Conservation (phyloP, 2,888 invertebrate species). For the Agrochola litura region DNA sequence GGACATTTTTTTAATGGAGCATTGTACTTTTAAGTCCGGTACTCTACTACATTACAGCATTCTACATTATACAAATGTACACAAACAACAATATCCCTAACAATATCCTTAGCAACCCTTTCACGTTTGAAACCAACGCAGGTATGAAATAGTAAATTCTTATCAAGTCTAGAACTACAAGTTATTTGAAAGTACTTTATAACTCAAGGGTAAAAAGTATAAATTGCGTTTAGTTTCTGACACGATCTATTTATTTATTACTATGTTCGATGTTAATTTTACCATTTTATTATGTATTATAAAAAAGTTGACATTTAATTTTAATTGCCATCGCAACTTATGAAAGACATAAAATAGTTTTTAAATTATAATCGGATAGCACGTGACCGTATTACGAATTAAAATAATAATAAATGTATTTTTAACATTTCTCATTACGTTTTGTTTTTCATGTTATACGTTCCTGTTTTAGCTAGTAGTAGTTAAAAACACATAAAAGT, state of each 20-base stretch:
- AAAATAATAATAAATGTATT: slow-evolving; percentile 15
- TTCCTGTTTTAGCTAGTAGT: neutral
- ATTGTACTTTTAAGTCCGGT: neutral
- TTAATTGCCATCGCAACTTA: slow-evolving; percentile 40
- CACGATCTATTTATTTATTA: slow-evolving; percentile 6
- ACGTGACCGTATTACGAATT: slow-evolving; percentile 32
- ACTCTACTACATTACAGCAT: neutral
- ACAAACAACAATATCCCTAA: neutral
- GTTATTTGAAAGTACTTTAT: neutral
- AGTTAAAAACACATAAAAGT: neutral
- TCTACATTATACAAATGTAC: neutral
- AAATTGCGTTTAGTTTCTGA: slow-evolving; percentile 23
- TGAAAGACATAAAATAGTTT: slow-evolving; percentile 34
- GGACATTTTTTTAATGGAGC: neutral
- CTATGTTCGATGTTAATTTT: slow-evolving; percentile 2
- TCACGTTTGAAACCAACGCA: neutral
- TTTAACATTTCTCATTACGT: slow-evolving; percentile 5
- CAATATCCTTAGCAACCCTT: neutral
- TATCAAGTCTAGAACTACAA: neutral
- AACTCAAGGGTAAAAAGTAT: slow-evolving; percentile 6
- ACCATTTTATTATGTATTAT: neutral
- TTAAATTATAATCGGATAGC: slow-evolving; percentile 9
- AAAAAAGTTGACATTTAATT: slow-evolving; percentile 44
- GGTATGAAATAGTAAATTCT: neutral
- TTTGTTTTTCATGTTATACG: neutral